Percentiles rank a stretch among this genome's conserved stretches.
Conservation (phyloP, 2,113 vertebrate genomes). For the Marmota monax region DNA sequence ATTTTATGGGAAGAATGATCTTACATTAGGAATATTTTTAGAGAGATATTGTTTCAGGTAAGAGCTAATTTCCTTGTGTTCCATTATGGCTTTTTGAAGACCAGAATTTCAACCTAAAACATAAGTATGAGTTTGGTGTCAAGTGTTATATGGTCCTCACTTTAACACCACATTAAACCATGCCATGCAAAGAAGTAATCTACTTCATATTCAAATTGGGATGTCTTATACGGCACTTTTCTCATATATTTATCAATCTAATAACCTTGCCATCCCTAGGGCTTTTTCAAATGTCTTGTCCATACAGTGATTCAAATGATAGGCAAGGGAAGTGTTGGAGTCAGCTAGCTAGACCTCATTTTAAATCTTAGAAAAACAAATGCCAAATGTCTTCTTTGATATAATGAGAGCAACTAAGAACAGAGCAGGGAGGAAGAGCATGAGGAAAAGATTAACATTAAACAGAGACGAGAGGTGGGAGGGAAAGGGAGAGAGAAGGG, state of each 20-base stretch:
- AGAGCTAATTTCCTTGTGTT: constrained; percentile 54
- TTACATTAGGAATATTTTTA: constrained; percentile 97
- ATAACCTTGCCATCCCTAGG: not conserved
- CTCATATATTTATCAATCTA: not conserved
- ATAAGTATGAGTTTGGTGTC: not conserved
- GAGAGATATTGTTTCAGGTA: constrained; percentile 99
- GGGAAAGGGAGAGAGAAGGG: too few relatives aligned
- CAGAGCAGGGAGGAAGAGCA: too few relatives aligned
- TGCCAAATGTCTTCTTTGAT: too few relatives aligned
- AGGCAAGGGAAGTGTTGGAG: not conserved
- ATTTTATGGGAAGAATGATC: constrained; percentile 99
- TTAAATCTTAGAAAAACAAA: too few relatives aligned
- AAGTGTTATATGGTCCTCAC: not conserved
- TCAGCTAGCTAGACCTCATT: not conserved
- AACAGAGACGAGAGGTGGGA: too few relatives aligned
- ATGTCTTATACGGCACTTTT: not conserved
- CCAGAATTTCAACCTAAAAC: not conserved
- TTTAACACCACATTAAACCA: not conserved
- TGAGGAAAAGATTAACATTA: too few relatives aligned
- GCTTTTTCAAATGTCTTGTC: not conserved
- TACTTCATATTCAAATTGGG: not conserved
- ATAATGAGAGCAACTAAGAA: too few relatives aligned
- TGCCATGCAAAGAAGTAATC: not conserved
- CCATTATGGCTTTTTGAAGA: constrained; percentile 26
- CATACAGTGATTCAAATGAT: constrained; percentile 11